Percentiles rank a stretch among this genome's conserved stretches.
Conservation (phyloP, 53 echinoderm and acorn worm species). For the Antedon mediterranea region DNA sequence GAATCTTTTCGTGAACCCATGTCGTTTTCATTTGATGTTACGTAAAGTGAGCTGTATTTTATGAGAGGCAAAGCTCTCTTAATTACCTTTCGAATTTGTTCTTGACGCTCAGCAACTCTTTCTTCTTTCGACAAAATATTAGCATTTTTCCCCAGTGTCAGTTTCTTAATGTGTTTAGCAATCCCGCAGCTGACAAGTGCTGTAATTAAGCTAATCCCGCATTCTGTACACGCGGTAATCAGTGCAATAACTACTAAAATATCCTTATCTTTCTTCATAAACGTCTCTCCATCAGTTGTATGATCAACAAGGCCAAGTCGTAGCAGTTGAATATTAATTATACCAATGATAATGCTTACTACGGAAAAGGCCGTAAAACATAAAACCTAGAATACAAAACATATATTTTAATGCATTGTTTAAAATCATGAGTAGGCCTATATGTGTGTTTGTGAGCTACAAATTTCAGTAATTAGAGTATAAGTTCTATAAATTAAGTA, state of each 20-base stretch:
- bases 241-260: slow-evolving; percentile 48
- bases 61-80: background rate
- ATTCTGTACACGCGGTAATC: slow-evolving; percentile 49
- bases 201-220: slow-evolving; percentile 49
- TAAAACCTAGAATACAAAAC: slow-evolving; percentile 40
- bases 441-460: no score
- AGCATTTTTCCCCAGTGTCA: slow-evolving; percentile 25
- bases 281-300: slow-evolving; percentile 84
- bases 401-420: background rate
- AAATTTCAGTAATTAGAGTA: no score
- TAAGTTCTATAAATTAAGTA: no score
- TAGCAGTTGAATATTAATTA: slow-evolving; percentile 77
- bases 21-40: background rate
- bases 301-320: slow-evolving; percentile 76
- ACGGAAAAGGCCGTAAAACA: slow-evolving; percentile 75
- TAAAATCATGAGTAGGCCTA: no score
- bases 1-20: background rate
- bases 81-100: slow-evolving; percentile 76
- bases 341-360: slow-evolving; percentile 59
- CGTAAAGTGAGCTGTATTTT: background rate
- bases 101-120: slow-evolving; percentile 74
- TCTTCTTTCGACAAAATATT: slow-evolving; percentile 52
- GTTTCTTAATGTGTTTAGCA: slow-evolving; percentile 55
- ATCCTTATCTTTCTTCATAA: slow-evolving; percentile 70
- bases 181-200: slow-evolving; percentile 48